A percentile compares a stretch with the other conserved stretches of the same genome.
phyloP scores from a whole-genome alignment of 2,797 vertebrate species.

The Merluccius polli region DNA sequence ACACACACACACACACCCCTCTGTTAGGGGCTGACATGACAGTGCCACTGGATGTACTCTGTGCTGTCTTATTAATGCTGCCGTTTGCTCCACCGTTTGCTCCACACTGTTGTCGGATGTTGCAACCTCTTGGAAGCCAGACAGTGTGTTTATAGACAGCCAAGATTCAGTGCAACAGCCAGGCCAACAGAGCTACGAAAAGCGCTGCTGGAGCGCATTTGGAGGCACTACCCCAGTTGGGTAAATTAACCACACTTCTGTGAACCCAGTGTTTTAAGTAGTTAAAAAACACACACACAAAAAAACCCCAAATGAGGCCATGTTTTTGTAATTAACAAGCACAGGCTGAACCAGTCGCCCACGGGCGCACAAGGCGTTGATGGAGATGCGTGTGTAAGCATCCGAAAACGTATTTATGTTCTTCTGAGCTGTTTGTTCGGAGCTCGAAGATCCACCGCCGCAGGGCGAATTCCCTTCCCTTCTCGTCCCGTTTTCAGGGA shows the following conservation, averaged over 20 bases:
- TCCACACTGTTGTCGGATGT: conserved; percentile 31
- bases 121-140: conserved; percentile 54
- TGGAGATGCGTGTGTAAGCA: too few species aligned
- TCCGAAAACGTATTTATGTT: too few species aligned
- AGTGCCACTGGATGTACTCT: background rate
- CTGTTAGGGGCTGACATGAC: background rate
- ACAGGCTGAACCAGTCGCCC: too few species aligned
- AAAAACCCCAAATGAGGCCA: conserved; percentile 9
- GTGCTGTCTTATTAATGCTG: conserved; percentile 1
- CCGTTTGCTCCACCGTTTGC: conserved; percentile 20
- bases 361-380: too few species aligned
- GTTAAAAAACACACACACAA: background rate
- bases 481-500: too few species aligned
- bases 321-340: conserved; percentile 50
- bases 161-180: conserved; percentile 39
- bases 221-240: background rate
- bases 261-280: conserved; percentile 21
- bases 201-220: conserved; percentile 15
- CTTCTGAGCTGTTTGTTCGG: too few species aligned
- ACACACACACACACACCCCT: too few species aligned
- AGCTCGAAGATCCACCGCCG: too few species aligned
- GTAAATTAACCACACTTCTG: conserved; percentile 4
- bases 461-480: too few species aligned
- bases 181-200: conserved; percentile 27
- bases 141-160: conserved; percentile 31